These are phyloP conservation scores for Dromiciops gliroides DNA, from an alignment of 2,113 vertebrate genomes.

Conservation along the genomic window DNA sequence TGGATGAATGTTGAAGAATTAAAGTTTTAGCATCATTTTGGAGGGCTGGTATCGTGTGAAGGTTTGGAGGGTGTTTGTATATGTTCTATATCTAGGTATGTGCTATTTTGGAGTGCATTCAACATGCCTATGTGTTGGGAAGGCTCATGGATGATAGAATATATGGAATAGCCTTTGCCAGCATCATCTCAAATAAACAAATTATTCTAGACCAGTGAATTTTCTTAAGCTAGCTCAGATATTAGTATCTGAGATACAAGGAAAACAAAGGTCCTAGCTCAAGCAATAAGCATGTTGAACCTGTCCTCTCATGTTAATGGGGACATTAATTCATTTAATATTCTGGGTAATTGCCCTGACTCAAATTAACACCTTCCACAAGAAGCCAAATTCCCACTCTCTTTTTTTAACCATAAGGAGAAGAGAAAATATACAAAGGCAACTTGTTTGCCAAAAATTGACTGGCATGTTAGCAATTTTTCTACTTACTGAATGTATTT, in stretches of 20 bases:
- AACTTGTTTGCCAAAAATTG: conserved; percentile 29
- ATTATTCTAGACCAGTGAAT: conserved; percentile 30
- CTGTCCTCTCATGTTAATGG: conserved; percentile 35
- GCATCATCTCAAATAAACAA: conserved; percentile 42
- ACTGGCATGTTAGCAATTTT: conserved; percentile 34
- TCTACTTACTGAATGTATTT: conserved; percentile 25
- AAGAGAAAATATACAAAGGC: conserved; percentile 48
- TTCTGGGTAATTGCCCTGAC: conserved; percentile 1
- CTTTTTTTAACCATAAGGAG: not conserved
- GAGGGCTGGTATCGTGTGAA: not conserved
- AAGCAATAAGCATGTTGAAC: conserved; percentile 32
- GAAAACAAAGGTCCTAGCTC: conserved; percentile 34
- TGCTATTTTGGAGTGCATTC: not conserved
- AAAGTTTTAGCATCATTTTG: not conserved
- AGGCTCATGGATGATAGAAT: not conserved
- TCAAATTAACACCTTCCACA: conserved; percentile 49
- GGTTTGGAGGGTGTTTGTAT: not conserved
- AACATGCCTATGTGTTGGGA: not conserved
- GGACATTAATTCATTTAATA: conserved; percentile 25
- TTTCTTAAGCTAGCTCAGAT: not conserved
- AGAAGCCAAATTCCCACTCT: conserved; percentile 3
- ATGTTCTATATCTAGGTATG: not conserved
- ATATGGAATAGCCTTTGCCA: conserved; percentile 4
- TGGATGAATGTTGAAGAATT: not conserved
- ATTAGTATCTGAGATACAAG: conserved; percentile 25